Base-by-base conservation (phyloP, 1,140 invertebrate genomes). In the Apis dorsata region DNA sequence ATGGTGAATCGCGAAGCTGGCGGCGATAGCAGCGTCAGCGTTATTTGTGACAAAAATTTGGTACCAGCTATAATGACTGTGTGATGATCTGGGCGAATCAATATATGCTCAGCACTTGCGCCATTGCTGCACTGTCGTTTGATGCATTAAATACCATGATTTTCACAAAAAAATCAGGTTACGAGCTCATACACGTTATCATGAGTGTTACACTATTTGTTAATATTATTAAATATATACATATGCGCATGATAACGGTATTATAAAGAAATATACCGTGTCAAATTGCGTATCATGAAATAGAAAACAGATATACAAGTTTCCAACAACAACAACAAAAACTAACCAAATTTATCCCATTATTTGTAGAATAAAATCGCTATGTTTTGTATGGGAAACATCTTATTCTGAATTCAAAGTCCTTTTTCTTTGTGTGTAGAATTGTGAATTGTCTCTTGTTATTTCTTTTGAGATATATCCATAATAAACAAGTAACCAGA, bases 1-100 rank as follows among this genome's bases (percentile, higher is more conserved):
- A 95, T 80, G 95, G 95, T 57, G 95, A 93, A 90, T 93, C 92
- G 86, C 93, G 92, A 71, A 94, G 94, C 87, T 96, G 95, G 95
- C 93, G 95, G 79, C 95, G 95, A 94, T 95, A 94, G 94, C 93
- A 93, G 90, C 87, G 85, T 88, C 84, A 85, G 83, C 86, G 79
- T 84, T 63, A 57, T 59, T 88, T 85, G 81, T 92, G 91, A 92
- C 91, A 84, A 77, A 77, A 89, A 78, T 77, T 89, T 81, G 71
- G 77, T 88, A 85, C 87, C 79, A 87, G 74, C 86, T 84, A 84
- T 84, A 88, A 87, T 85, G 79, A 90, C 72, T 83, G 80, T 76
- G 85, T 83, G 70, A 89, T 88, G 84, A 65, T 84, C 60, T 76
- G 85, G 85, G 74, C 66, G 71, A 83, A 86, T 87, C 79, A 79